These are phyloP conservation scores for Hypsibius dujardini DNA, from an alignment of 1,140 invertebrate genomes.

Conservation along the genomic window DNA sequence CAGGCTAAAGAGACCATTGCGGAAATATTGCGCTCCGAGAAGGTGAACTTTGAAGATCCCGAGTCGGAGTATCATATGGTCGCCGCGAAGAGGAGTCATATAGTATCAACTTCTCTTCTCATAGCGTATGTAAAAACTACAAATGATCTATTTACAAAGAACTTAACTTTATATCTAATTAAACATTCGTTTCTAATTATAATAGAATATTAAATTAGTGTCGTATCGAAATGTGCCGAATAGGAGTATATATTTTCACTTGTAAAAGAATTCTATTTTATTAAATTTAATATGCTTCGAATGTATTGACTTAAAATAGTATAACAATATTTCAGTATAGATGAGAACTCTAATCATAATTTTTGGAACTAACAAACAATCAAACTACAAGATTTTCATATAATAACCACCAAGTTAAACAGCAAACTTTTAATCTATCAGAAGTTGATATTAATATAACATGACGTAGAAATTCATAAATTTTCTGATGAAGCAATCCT, in stretches of 20 bases:
- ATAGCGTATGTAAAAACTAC: neutral
- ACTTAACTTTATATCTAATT: too few relatives aligned
- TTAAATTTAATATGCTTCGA: too few relatives aligned
- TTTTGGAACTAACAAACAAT: too few relatives aligned
- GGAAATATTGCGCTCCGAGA: neutral
- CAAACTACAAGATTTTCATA: too few relatives aligned
- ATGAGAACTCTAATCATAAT: too few relatives aligned
- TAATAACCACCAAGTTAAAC: neutral
- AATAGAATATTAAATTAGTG: neutral
- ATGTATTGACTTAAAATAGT: too few relatives aligned
- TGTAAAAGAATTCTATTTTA: too few relatives aligned
- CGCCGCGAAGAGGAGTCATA: neutral
- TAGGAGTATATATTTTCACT: too few relatives aligned
- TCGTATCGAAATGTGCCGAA: too few relatives aligned
- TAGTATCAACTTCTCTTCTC: neutral
- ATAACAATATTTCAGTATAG: neutral
- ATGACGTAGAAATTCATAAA: too few relatives aligned
- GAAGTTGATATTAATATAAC: neutral
- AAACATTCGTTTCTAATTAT: neutral
- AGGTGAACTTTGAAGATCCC: slow-evolving; percentile 2
- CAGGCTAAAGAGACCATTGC: neutral
- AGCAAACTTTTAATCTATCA: neutral
- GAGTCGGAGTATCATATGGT: slow-evolving; percentile 6
- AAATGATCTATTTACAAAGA: too few relatives aligned
- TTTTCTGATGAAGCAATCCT: too few relatives aligned